phyloP scores from a whole-genome alignment of 2,113 vertebrate species.

The Varanus komodoensis region DNA sequence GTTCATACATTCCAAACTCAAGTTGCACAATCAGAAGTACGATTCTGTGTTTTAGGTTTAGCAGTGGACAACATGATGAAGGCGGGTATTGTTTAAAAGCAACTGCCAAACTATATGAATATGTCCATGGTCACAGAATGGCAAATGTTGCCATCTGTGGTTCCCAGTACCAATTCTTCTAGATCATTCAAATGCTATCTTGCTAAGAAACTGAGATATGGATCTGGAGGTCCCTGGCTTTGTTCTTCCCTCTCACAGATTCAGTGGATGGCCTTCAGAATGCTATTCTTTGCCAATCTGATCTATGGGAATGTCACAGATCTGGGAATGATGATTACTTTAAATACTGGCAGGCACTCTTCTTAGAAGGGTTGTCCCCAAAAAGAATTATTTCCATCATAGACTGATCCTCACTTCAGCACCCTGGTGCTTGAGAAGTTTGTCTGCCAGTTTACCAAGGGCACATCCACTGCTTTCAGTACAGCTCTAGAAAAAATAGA shows the following conservation, averaged over 20 bases:
- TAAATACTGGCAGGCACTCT: no score
- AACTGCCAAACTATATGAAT: neutral
- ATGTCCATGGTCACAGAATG: neutral
- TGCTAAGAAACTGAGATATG: neutral
- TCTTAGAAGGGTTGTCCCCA: neutral
- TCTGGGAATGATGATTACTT: no score
- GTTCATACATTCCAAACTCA: no score
- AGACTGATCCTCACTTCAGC: no score
- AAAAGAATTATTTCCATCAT: no score
- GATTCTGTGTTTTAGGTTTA: neutral
- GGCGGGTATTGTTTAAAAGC: neutral
- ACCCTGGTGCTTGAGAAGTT: no score
- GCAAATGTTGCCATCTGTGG: neutral
- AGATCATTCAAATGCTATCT: neutral
- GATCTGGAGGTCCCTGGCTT: no score
- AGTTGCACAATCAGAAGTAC: no score
- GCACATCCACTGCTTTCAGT: no score
- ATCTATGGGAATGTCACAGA: no score
- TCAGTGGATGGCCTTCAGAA: neutral
- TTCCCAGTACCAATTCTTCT: neutral
- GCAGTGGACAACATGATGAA: neutral
- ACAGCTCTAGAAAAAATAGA: no score
- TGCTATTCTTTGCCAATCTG: neutral
- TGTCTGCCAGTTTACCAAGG: no score
- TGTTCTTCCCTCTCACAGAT: neutral